A percentile compares a stretch with the other conserved stretches of the same genome.
phyloP scores from a whole-genome alignment of 2,113 vertebrate species.

The Vulpes ferrilata region DNA sequence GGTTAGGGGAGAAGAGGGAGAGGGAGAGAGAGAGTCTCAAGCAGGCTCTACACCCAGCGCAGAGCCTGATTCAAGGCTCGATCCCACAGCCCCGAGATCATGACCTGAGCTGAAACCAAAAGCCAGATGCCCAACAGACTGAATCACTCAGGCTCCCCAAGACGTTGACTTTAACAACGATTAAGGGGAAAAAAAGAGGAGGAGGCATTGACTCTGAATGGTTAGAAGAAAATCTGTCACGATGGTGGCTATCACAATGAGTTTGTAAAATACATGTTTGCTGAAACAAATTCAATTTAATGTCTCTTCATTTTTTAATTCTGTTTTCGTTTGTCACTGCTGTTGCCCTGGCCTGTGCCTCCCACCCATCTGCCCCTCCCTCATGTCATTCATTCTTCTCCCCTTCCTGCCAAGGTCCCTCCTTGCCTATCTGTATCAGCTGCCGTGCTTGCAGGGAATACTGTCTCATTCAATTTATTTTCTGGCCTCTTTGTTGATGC shows the following conservation, averaged over 20 bases:
- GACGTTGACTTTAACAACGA: neutral
- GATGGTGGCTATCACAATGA: neutral
- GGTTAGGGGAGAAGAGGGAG: neutral
- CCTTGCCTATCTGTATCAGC: neutral
- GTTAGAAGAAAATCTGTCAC: neutral
- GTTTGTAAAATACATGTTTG: constrained; percentile 28
- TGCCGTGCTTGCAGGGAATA: neutral
- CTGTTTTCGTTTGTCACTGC: constrained; percentile 10
- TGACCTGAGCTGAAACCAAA: neutral
- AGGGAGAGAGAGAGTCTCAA: neutral
- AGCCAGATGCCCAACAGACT: neutral
- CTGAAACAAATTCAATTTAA: constrained; percentile 27
- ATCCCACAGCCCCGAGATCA: neutral
- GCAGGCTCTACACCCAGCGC: neutral
- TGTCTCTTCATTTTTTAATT: constrained; percentile 31
- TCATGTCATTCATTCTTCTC: neutral
- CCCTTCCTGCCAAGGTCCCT: neutral
- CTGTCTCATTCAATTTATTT: neutral
- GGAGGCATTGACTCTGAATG: neutral
- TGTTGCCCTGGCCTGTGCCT: neutral
- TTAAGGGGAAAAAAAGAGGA: neutral
- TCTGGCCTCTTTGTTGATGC: neutral
- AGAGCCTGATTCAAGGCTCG: neutral
- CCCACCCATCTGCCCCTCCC: neutral
- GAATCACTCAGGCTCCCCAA: neutral